Evolutionary conservation across 2,888 invertebrate genomes (phyloP), one percentile per base, ranked within the genome.

Genomic region (Drosophila stalkeri): DNA sequence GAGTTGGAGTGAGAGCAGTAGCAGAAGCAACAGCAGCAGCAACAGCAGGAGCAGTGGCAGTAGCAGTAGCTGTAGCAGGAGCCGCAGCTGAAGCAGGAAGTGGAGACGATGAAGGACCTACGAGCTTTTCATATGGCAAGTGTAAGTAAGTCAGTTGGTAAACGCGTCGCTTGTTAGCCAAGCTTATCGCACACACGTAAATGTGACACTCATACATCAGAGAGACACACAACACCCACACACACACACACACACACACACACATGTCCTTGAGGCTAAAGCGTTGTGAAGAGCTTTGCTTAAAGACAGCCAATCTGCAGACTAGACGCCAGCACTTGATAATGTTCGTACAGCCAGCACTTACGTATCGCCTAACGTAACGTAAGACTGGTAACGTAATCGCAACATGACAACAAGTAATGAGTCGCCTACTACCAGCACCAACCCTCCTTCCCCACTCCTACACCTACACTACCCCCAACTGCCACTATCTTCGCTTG

Each of bases 181-280:
- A 71, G 88, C 82, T 83, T 83, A 83, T 85, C 85, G 57, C 80
- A 76, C 72, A 83, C 70, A 83, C 68, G 69, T 75, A 81, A 69
- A 85, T 86, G 84, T 85, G 84, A 75, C 89, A 84, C 80, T 75
- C 87, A 89, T 85, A 86, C 77, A 89, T 85, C 84, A 77, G 49
- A 72, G 27, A 60, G 52, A 74, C 68, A 55, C 47, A 43, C 67
- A 33, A 56, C 31, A 49, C 18, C 20, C 27, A 49, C n/a, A n/a
- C n/a, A 18, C 49, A 11, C 64, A 33, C 54, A 56, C 46, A 56
- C 31, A 41, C n/a, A 35, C 16, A 47, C 2, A 27, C 11, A 2
- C 49, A 33, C 20, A 47, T 16, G 43, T 49, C 35, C 64, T 35
- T 37, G 23, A 16, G 51, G 49, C 49, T 33, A 51, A 33, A 49